phyloP scores from a whole-genome alignment of 1,140 invertebrate species.

The Ridgeia piscesae region DNA sequence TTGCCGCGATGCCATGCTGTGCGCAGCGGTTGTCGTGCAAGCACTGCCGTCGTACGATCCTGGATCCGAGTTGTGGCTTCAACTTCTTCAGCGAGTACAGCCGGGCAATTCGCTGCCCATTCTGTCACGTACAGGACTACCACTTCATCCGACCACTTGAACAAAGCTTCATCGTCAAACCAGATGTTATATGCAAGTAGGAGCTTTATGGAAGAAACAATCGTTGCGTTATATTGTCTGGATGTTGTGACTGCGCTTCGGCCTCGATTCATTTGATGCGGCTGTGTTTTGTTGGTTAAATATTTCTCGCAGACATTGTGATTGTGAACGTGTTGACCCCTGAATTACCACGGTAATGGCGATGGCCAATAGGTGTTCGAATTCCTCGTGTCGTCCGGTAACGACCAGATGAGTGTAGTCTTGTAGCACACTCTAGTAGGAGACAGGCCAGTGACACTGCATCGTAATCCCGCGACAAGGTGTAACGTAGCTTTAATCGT shows the following conservation, averaged over 20 bases:
- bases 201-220: neutral
- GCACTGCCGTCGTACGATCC: slow-evolving; percentile 46
- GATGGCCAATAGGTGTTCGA: neutral
- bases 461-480: neutral
- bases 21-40: slow-evolving; percentile 77
- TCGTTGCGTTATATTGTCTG: neutral
- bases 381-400: neutral
- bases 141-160: slow-evolving; percentile 86
- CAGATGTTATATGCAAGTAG: slow-evolving; percentile 1
- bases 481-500: neutral
- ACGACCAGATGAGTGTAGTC: neutral
- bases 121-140: slow-evolving; percentile 84
- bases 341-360: neutral
- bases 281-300: neutral
- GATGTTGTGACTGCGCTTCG: neutral
- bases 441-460: neutral
- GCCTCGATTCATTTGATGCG: neutral
- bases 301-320: neutral
- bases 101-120: slow-evolving; percentile 84
- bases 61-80: slow-evolving; percentile 62
- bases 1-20: slow-evolving; percentile 94
- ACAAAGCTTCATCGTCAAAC: slow-evolving; percentile 48
- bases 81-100: slow-evolving; percentile 96
- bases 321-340: neutral
- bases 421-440: neutral